Evolutionary conservation across 1,140 invertebrate species (phyloP).

Genomic region (Dinoponera quadriceps): DNA sequence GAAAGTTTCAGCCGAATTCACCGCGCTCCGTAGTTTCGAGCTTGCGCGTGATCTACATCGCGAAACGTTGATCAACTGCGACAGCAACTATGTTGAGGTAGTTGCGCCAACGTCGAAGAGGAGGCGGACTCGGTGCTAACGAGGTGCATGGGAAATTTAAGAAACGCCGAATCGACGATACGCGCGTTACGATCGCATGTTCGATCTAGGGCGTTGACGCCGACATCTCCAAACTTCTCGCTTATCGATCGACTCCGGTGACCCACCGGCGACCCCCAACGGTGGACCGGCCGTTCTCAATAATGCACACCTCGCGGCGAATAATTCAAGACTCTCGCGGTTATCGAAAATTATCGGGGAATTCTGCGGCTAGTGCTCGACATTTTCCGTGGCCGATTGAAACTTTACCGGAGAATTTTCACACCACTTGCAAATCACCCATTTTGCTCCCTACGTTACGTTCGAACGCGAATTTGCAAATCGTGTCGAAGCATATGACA

Average conservation of each 20-base stretch:
- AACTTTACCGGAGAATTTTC: slow-evolving; percentile 45
- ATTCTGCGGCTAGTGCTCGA: slow-evolving; percentile 22
- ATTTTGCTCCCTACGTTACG: not conserved
- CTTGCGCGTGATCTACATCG: not conserved
- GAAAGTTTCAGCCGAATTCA: not conserved
- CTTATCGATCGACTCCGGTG: slow-evolving; percentile 56
- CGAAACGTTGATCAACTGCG: not conserved
- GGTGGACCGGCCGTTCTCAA: slow-evolving; percentile 44
- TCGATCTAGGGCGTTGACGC: slow-evolving; percentile 71
- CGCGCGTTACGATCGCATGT: slow-evolving; percentile 62
- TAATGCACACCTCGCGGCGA: slow-evolving; percentile 41
- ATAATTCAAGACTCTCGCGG: slow-evolving; percentile 39
- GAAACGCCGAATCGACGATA: slow-evolving; percentile 61
- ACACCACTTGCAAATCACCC: slow-evolving; percentile 9
- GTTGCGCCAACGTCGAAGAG: slow-evolving; percentile 48
- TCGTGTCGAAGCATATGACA: not conserved
- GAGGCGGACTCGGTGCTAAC: slow-evolving; percentile 76
- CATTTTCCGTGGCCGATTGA: slow-evolving; percentile 9
- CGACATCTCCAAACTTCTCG: slow-evolving; percentile 71
- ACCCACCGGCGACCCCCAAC: slow-evolving; percentile 4
- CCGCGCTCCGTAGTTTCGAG: not conserved
- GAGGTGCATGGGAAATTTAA: slow-evolving; percentile 77
- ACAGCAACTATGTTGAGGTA: not conserved
- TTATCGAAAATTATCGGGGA: slow-evolving; percentile 41
- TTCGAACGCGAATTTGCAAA: not conserved